Evolutionary conservation across 2,888 invertebrate genomes (phyloP).

Genomic region (Muscina levida): DNA sequence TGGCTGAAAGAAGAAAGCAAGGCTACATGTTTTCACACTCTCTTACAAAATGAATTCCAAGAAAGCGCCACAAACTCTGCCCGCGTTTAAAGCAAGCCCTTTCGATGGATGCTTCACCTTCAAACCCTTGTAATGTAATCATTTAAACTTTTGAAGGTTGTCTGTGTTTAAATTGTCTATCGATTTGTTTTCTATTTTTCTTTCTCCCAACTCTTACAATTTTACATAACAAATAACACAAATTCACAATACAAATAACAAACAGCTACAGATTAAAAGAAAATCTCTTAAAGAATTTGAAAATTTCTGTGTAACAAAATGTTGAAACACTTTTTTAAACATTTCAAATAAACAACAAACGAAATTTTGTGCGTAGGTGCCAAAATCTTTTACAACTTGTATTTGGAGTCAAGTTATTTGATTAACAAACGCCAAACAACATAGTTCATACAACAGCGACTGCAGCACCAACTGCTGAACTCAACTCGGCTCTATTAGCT

Average conservation of each 20-base stretch:
- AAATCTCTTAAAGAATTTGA: slow-evolving; percentile 61
- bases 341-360: slow-evolving; percentile 4
- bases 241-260: not conserved
- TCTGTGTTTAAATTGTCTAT: not conserved
- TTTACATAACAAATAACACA: slow-evolving; percentile 32
- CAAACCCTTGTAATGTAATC: not conserved
- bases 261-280: slow-evolving; percentile 56
- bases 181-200: no score
- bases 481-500: slow-evolving; percentile 32
- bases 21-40: not conserved
- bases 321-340: slow-evolving; percentile 23
- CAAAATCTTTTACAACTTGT: slow-evolving; percentile 68
- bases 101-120: not conserved
- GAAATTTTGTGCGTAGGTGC: slow-evolving; percentile 69
- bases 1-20: not conserved
- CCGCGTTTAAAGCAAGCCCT: no score
- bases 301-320: slow-evolving; percentile 48
- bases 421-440: slow-evolving; percentile 60
- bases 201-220: no score
- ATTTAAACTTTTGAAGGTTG: not conserved
- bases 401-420: slow-evolving; percentile 65
- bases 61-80: slow-evolving; percentile 52
- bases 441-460: not conserved
- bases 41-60: slow-evolving; percentile 24
- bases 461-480: no score